Evolutionary conservation across 2,113 vertebrate genomes (phyloP).

Genomic region (Connochaetes taurinus): DNA sequence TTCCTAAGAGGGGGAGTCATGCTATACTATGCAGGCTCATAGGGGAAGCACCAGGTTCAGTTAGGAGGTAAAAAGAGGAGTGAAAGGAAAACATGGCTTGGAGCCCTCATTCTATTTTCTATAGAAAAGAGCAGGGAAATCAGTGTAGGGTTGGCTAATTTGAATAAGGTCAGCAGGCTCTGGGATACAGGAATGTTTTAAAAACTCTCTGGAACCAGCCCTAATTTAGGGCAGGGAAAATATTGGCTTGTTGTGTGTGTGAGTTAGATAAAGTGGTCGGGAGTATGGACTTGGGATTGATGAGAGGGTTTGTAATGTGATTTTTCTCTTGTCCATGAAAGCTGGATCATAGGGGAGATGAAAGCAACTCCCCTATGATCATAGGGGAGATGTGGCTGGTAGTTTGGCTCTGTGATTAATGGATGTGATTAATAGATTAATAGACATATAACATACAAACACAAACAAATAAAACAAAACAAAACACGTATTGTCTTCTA

Average conservation of each 20-base stretch:
- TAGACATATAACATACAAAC: not conserved
- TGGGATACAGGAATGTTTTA: not conserved
- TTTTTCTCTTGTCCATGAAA: not conserved
- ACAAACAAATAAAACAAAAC: not conserved
- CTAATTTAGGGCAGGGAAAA: not conserved
- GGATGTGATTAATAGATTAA: not conserved
- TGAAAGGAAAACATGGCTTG: not conserved
- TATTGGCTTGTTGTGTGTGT: not conserved
- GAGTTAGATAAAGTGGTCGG: not conserved
- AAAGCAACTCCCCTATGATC: not conserved
- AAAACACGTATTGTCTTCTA: not conserved
- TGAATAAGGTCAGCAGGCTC: not conserved
- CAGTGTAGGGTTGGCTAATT: not conserved
- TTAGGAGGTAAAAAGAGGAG: not conserved
- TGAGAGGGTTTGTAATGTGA: not conserved
- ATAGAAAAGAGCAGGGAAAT: not conserved
- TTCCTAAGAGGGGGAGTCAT: not conserved
- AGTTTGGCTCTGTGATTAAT: not conserved
- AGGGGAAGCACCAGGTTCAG: not conserved
- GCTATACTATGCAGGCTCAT: not conserved
- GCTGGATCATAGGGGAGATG: not conserved
- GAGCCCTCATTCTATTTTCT: not conserved
- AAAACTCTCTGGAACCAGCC: not conserved
- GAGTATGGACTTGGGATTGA: not conserved
- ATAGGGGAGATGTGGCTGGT: not conserved